Base-by-base conservation (phyloP, 2,888 invertebrate species). In the Ommatoiulus sabulosus region DNA sequence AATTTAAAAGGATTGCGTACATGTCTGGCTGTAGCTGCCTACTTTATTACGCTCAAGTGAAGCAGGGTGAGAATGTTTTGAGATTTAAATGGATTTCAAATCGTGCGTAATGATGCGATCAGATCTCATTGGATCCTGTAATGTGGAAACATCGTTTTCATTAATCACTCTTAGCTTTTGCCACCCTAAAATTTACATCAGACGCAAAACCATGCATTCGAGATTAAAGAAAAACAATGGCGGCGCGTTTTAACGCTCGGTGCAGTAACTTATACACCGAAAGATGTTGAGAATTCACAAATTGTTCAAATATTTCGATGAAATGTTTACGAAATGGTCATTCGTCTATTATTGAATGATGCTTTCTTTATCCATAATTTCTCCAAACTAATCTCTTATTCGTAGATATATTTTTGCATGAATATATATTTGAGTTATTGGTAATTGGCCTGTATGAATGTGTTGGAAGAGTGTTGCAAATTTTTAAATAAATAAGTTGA, bases 111-210 rank as follows among this genome's bases (percentile, higher is more conserved):
- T 63, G 63, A 63, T 20, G n/a, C 63, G 63, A 63, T n/a, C n/a
- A 20, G 63, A 63, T n/a, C 20, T 63, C 52, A 52, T 52, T 52
- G 52, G 52, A 12, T 12, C 15, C 52, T 52, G 63, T 20, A n/a
- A 63, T 17, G 63, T 63, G 63, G n/a, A 20, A 20, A 52, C 63
- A 63, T 63, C 63, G 20, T 63, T 63, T 63, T 20, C 63, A 63
- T 63, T 63, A 63, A 63, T 63, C 63, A 63, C 63, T 63, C 63
- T 63, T 20, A n/a, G 52, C 63, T 63, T 63, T 63, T 20, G n/a
- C 63, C 63, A 20, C n/a, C 5, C 63, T 20, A n/a, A 63, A 63
- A 63, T 63, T 0, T 20, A n/a, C 63, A 63, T 63, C 63, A 17
- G 52, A 17, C 15, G 15, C 17, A 52, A 52, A 48, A 52, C 17